Conservation (phyloP, 2,797 vertebrate genomes). For the Halcyon chelicuti region DNA sequence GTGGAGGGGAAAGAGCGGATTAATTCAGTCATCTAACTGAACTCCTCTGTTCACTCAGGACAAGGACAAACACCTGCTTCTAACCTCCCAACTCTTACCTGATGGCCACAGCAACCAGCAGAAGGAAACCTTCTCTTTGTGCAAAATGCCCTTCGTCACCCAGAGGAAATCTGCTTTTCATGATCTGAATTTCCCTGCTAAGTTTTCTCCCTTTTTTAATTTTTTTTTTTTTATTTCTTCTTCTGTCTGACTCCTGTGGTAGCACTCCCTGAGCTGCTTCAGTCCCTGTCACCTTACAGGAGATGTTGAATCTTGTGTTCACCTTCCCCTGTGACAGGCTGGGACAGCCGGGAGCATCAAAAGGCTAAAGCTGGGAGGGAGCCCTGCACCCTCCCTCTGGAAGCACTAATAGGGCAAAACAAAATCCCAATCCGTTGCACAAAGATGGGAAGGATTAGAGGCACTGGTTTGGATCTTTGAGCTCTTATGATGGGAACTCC, state of each 20-base stretch:
- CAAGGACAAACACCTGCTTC: not conserved
- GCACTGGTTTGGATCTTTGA: not conserved
- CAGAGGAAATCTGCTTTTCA: not conserved
- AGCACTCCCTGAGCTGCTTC: not conserved
- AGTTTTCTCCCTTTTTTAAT: not conserved
- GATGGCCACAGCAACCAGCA: not conserved
- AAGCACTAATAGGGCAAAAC: not conserved
- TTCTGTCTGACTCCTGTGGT: fast-evolving
- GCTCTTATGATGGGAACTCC: not conserved
- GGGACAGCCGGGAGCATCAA: not conserved
- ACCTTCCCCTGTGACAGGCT: not conserved
- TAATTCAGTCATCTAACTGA: not conserved
- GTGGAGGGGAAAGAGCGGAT: not conserved
- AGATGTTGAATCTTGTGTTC: not conserved
- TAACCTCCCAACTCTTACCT: not conserved
- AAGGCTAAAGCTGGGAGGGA: not conserved
- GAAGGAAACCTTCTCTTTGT: not conserved
- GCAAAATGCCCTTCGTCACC: not conserved
- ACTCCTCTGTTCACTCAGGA: not conserved
- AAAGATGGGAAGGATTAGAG: not conserved
- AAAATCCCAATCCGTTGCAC: not conserved
- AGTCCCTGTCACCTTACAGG: not conserved
- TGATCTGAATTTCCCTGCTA: not conserved
- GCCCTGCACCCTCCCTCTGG: not conserved
- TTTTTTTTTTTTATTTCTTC: too few species aligned